phyloP scores from a whole-genome alignment of 92 coral and sea anemone genomes.

The Parazoanthus atlanticus region DNA sequence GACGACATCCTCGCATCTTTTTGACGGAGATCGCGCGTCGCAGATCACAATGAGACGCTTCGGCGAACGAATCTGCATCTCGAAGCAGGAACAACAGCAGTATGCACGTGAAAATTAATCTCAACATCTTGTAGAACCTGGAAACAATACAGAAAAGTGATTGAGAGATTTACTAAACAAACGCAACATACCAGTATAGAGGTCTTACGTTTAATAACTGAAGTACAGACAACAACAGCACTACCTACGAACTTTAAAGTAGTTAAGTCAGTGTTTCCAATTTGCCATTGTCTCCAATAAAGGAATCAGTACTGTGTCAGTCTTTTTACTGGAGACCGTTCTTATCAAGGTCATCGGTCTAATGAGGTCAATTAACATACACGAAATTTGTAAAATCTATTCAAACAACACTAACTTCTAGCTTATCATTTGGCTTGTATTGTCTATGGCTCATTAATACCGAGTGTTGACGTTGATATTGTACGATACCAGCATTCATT shows the following conservation, averaged over 20 bases:
- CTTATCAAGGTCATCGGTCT: not conserved
- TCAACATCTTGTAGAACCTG: conserved; percentile 30
- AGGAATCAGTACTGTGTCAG: not conserved
- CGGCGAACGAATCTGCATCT: conserved; percentile 46
- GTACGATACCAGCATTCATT: not conserved
- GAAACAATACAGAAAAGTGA: not conserved
- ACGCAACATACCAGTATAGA: not conserved
- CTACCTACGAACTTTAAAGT: not conserved
- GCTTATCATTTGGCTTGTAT: not conserved
- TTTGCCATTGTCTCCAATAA: not conserved
- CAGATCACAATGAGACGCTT: conserved; percentile 36
- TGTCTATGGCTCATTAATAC: not conserved
- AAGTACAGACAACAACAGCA: not conserved
- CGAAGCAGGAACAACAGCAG: conserved; percentile 36
- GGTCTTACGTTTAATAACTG: not conserved
- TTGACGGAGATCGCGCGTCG: conserved; percentile 17
- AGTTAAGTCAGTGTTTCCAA: not conserved
- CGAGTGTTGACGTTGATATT: not conserved
- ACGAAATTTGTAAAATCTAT: not conserved
- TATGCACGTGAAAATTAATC: not conserved
- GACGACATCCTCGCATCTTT: not conserved
- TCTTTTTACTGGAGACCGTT: not conserved
- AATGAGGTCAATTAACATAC: not conserved
- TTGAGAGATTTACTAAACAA: not conserved
- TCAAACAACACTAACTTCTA: not conserved